Conservation (phyloP, 2,888 invertebrate species). For the Schizotus pectinicornis region DNA sequence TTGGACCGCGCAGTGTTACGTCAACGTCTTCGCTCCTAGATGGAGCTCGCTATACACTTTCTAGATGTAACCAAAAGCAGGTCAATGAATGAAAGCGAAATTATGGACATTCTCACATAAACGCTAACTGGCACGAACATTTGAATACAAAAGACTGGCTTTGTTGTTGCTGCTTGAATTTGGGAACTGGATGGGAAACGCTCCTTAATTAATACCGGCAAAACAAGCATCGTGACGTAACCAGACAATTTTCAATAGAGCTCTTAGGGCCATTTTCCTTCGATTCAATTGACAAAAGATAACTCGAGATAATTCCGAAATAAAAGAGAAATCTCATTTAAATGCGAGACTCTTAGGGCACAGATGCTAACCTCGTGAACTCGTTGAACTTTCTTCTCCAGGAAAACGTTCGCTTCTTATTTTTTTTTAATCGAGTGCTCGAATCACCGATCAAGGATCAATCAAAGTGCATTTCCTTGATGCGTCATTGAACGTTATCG, state of each 20-base stretch:
- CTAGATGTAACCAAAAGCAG: slow-evolving; percentile 58
- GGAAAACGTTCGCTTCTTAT: too few relatives aligned
- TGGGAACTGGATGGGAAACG: not conserved
- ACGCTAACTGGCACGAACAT: slow-evolving; percentile 49
- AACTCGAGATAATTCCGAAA: too few relatives aligned
- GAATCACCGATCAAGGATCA: too few relatives aligned
- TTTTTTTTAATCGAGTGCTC: too few relatives aligned
- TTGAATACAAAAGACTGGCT: slow-evolving; percentile 52
- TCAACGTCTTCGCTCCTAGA: slow-evolving; percentile 31
- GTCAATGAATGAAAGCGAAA: slow-evolving; percentile 58
- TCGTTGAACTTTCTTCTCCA: too few relatives aligned
- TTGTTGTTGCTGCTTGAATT: not conserved
- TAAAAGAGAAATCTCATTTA: too few relatives aligned
- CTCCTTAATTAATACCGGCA: not conserved
- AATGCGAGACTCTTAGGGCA: too few relatives aligned
- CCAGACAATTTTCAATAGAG: not conserved
- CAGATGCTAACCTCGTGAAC: too few relatives aligned
- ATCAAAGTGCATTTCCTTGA: too few relatives aligned
- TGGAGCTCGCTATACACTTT: slow-evolving; percentile 52
- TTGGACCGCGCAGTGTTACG: not conserved
- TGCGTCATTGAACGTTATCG: too few relatives aligned
- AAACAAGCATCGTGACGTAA: not conserved
- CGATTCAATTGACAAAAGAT: not conserved
- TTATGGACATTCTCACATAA: slow-evolving; percentile 50
- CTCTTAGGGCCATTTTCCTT: not conserved